Evolutionary conservation across 2,888 invertebrate species (phyloP).

Genomic region (Chalcis sispes): DNA sequence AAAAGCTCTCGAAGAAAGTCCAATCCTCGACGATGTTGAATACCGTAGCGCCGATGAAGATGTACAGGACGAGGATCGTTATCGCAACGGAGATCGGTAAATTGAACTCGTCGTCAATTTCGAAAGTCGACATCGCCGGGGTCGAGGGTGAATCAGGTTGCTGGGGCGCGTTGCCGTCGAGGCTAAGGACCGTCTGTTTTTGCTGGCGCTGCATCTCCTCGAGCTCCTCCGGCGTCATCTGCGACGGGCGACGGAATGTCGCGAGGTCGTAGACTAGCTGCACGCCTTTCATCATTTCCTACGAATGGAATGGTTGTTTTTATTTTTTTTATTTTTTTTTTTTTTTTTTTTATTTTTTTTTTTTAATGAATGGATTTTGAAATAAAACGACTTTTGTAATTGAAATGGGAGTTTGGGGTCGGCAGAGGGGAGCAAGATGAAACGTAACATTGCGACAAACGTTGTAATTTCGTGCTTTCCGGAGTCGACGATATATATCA

Average conservation of each 20-base stretch:
- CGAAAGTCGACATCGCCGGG: constrained; percentile 86
- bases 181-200: constrained; percentile 67
- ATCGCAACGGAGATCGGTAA: constrained; percentile 94
- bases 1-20: constrained; percentile 95
- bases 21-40: constrained; percentile 89
- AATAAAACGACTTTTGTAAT: too few relatives aligned
- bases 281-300: constrained; percentile 91
- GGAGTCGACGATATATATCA: too few relatives aligned
- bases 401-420: too few relatives aligned
- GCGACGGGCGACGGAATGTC: constrained; percentile 85
- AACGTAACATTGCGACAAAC: too few relatives aligned
- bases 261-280: constrained; percentile 89
- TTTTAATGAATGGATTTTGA: too few relatives aligned
- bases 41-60: constrained; percentile 89
- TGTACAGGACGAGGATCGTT: constrained; percentile 88
- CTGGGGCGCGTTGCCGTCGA: constrained; percentile 73
- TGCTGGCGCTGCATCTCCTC: constrained; percentile 72
- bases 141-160: constrained; percentile 82
- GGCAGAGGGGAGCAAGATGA: too few relatives aligned
- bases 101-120: constrained; percentile 95
- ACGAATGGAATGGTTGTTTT: constrained; percentile 66
- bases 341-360: constrained; percentile 37
- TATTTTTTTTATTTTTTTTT: too few relatives aligned
- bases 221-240: constrained; percentile 80
- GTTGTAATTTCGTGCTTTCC: too few relatives aligned